A percentile compares a stretch with the other conserved stretches of the same genome.
Conservation (phyloP, 2,888 invertebrate species). For the Tetragonisca angustula region DNA sequence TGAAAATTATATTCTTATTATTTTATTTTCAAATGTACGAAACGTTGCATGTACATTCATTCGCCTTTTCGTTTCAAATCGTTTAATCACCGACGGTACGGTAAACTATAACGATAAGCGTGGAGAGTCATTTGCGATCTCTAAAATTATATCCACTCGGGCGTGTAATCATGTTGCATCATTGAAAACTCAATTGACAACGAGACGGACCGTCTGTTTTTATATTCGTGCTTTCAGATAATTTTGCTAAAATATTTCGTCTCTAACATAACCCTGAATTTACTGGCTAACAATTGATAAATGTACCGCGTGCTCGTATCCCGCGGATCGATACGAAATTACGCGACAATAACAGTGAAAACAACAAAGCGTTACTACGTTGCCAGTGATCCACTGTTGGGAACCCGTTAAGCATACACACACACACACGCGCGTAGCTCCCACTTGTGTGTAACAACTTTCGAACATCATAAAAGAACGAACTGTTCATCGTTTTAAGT, state of each 20-base stretch:
- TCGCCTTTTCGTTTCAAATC: too few species aligned
- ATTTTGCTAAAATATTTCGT: too few species aligned
- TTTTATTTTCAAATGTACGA: too few species aligned
- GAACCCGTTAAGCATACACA: not conserved
- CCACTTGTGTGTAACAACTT: not conserved
- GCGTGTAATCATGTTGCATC: not conserved
- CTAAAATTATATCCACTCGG: too few species aligned
- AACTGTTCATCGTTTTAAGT: not conserved
- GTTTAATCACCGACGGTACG: too few species aligned
- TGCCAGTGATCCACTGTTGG: not conserved
- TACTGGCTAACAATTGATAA: not conserved
- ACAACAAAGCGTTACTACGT: not conserved
- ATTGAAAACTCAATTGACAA: not conserved
- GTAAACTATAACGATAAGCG: too few species aligned
- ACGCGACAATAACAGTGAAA: not conserved
- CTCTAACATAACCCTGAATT: not conserved
- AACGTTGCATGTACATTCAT: too few species aligned
- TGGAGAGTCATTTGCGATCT: too few species aligned
- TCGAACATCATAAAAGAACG: conserved; percentile 7
- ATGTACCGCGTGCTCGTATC: not conserved
- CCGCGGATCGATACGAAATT: not conserved
- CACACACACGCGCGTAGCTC: too few species aligned
- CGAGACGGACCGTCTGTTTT: not conserved
- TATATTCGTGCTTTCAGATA: too few species aligned
- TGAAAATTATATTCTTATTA: too few species aligned